Evolutionary conservation across 2,888 invertebrate genomes (phyloP), one percentile per base, ranked within the genome.

Genomic region (Sialis fuliginosa): DNA sequence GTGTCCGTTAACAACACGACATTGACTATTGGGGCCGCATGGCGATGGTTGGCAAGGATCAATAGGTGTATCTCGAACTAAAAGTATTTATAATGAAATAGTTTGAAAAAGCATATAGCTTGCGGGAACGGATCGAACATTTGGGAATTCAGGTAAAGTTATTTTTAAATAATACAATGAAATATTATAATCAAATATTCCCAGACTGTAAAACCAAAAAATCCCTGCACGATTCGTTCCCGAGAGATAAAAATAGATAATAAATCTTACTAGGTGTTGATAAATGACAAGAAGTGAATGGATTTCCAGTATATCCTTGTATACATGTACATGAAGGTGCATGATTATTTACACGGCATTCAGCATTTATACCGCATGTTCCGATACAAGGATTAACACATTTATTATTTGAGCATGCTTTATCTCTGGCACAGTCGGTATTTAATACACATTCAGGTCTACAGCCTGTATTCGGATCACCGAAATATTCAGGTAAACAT

Each of bases 401-500:
- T 69, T 85, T 87, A 64, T 84, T 84, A 59, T 84, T 84, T 45
- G 81, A 70, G 59, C 90, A 90, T 31, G 88, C 79, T 64, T 75
- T 80, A 53, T 77, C 74, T 57, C 74, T 74, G 6, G 78, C 70
- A 64, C 90, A 91, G 57, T 91, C 89, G 6, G 82, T 78, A 62
- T 89, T 89, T 54, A 83, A 74, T n/a, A 87, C 79, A 62, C 90
- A 90, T 71, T 90, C 88, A 31, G 89, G 89, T 59, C 86, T 72
- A 62, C 90, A 90, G 58, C 84, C 83, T 40, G 81, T 69, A 57
- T 89, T 87, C 2, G 89, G 89, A 68, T 89, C 87, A 45, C 90
- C 89, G 57, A 79, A 81, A 63, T 86, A 89, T 57, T 86, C 85
- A 48, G 79, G 74, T 52, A 85, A 67, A 66, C 89, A 90, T 51